A percentile compares a stretch with the other conserved stretches of the same genome.
These are phyloP conservation scores for Hoplodrina blanda DNA, from an alignment of 2,888 invertebrate genomes.

Conservation along the genomic window DNA sequence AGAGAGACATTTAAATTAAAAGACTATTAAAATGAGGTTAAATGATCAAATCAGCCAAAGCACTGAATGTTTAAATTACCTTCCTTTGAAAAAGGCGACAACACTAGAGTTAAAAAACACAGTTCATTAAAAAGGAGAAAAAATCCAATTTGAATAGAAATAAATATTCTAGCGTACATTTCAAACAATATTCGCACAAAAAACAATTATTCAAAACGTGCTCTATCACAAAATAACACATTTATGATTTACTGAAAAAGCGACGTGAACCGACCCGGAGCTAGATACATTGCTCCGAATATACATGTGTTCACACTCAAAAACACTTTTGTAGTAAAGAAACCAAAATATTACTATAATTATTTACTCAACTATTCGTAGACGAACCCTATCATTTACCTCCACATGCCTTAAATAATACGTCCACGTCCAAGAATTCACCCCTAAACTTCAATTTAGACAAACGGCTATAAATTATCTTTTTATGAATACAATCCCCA, in stretches of 20 bases:
- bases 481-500: conserved; percentile 50
- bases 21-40: too few species aligned
- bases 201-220: conserved; percentile 34
- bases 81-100: too few species aligned
- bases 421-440: conserved; percentile 25
- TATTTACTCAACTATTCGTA: conserved; percentile 28
- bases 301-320: conserved; percentile 1
- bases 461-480: conserved; percentile 44
- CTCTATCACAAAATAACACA: conserved; percentile 34
- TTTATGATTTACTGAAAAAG: conserved; percentile 45
- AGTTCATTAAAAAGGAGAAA: not conserved
- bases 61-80: too few species aligned
- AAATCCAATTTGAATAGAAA: not conserved
- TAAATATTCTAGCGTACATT: not conserved
- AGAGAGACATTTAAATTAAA: too few species aligned
- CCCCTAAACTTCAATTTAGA: conserved; percentile 36
- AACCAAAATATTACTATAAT: not conserved
- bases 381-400: conserved; percentile 41
- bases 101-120: too few species aligned
- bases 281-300: conserved; percentile 26
- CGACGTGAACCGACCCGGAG: not conserved
- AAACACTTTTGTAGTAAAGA: conserved; percentile 2
- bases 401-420: conserved; percentile 28
- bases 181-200: conserved; percentile 11
- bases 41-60: too few species aligned